Conservation (phyloP, 1,140 invertebrate genomes). For the Papilio xuthus region DNA sequence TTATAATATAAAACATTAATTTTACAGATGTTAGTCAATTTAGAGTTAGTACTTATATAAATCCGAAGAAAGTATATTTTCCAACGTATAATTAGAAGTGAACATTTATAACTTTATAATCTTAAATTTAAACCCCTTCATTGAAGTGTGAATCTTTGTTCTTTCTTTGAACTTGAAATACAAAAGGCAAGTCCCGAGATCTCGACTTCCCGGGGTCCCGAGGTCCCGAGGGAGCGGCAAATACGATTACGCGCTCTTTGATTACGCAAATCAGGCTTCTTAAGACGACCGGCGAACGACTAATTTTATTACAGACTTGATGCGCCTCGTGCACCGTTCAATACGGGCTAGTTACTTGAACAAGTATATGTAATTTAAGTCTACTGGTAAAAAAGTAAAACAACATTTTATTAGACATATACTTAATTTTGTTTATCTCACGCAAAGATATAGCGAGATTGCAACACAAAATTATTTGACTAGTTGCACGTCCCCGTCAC, state of each 20-base stretch:
- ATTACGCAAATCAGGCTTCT: conserved; percentile 67
- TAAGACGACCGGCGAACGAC: conserved; percentile 51
- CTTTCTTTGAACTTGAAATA: conserved; percentile 32
- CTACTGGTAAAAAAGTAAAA: neutral
- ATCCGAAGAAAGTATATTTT: neutral
- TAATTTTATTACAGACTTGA: conserved; percentile 60
- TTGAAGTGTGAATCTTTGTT: conserved; percentile 25
- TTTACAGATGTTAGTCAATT: no score
- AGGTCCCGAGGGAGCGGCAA: conserved; percentile 37
- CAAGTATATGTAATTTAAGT: neutral
- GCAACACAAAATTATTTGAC: no score
- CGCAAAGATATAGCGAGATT: no score
- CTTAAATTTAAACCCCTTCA: conserved; percentile 12
- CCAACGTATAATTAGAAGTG: neutral
- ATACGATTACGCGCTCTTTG: conserved; percentile 69
- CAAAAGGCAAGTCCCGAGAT: conserved; percentile 4
- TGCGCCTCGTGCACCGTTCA: neutral
- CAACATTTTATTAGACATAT: no score
- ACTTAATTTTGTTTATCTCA: no score
- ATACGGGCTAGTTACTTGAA: conserved; percentile 15
- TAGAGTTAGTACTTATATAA: no score
- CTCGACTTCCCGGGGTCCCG: neutral
- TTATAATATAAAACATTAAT: no score
- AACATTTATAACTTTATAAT: neutral
- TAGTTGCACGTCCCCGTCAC: no score